Percentiles rank a stretch among this genome's conserved stretches.
phyloP scores from a whole-genome alignment of 2,113 vertebrate species.

The Siniperca knerii region DNA sequence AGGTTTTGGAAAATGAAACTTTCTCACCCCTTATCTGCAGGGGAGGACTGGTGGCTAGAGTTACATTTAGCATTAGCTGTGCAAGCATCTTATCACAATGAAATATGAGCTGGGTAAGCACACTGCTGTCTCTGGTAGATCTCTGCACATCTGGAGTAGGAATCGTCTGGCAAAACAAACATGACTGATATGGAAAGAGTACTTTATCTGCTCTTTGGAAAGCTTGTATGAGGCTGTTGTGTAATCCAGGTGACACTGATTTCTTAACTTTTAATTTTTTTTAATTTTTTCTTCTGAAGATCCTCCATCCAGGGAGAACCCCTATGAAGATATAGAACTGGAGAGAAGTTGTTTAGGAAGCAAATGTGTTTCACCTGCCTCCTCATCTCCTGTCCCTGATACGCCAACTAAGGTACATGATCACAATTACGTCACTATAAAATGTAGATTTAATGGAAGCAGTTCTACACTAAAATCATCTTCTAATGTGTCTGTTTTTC shows the following conservation, averaged over 20 bases:
- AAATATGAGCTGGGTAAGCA: constrained; percentile 55
- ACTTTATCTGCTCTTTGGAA: constrained; percentile 35
- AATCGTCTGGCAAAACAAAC: constrained; percentile 65
- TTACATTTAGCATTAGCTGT: constrained; percentile 49
- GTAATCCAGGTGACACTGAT: constrained; percentile 24
- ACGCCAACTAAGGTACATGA: constrained; percentile 90
- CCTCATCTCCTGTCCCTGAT: constrained; percentile 88
- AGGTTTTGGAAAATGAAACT: constrained; percentile 53
- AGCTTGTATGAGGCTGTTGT: constrained; percentile 16
- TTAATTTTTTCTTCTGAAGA: constrained; percentile 81
- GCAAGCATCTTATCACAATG: constrained; percentile 50
- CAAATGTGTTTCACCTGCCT: constrained; percentile 89
- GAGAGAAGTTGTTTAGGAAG: constrained; percentile 91
- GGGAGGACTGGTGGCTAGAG: constrained; percentile 35
- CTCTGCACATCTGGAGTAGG: constrained; percentile 67
- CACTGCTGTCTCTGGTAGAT: constrained; percentile 47
- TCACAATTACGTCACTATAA: background rate
- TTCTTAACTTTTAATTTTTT: constrained; percentile 1
- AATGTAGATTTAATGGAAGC: background rate
- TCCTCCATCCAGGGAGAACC: constrained; percentile 95
- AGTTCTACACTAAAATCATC: background rate
- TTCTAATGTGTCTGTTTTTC: background rate
- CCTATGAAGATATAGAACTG: constrained; percentile 96
- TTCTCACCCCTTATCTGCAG: constrained; percentile 44
- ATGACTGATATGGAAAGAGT: constrained; percentile 59